A percentile compares a stretch with the other conserved stretches of the same genome.
Evolutionary conservation across 2,113 vertebrate species (phyloP).

Genomic region (Procapra przewalskii): DNA sequence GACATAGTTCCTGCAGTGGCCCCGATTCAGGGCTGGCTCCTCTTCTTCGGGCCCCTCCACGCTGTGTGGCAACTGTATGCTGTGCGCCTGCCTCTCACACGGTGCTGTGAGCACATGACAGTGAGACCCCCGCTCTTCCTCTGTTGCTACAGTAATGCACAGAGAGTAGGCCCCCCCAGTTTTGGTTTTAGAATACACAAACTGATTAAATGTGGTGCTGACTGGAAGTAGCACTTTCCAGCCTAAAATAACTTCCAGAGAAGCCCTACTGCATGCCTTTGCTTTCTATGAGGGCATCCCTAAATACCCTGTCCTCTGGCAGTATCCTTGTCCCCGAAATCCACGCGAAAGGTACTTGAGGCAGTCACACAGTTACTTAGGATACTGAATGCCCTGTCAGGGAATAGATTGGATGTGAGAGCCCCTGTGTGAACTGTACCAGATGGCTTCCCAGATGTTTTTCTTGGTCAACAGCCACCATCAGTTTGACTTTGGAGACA

Average conservation of each 20-base stretch:
- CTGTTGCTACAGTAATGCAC: rapidly evolving
- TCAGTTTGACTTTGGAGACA: slow-evolving; percentile 58
- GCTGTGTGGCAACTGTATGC: rapidly evolving
- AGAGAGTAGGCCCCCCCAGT: not conserved
- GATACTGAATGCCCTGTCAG: not conserved
- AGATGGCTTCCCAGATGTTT: slow-evolving; percentile 69
- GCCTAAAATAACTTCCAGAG: not conserved
- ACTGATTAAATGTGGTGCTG: not conserved
- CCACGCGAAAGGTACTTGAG: not conserved
- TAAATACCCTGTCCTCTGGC: not conserved
- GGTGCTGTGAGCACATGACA: rapidly evolving
- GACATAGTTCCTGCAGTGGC: not conserved
- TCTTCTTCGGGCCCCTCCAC: not conserved
- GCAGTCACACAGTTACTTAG: not conserved
- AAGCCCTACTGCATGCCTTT: not conserved
- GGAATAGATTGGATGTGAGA: not conserved
- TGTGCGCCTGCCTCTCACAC: not conserved
- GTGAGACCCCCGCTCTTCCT: not conserved
- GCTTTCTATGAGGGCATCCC: not conserved
- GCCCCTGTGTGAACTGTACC: not conserved
- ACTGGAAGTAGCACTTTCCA: not conserved
- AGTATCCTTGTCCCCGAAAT: not conserved
- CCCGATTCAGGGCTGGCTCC: not conserved
- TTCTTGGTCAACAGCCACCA: slow-evolving; percentile 18
- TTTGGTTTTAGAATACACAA: not conserved